A percentile compares a stretch with the other conserved stretches of the same genome.
phyloP scores from a whole-genome alignment of 2,888 invertebrate species.

The Morpho deidamia region DNA sequence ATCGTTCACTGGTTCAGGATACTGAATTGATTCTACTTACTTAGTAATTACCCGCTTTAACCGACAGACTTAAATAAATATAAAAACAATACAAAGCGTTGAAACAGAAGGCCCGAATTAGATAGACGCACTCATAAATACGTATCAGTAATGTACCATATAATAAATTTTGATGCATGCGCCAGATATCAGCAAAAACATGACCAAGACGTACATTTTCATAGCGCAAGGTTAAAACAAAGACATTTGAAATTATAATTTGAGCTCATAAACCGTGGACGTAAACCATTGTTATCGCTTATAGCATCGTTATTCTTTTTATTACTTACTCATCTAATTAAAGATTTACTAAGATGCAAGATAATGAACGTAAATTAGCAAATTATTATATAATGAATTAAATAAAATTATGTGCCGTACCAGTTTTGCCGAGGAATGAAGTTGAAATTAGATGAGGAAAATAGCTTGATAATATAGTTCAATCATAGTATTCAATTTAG shows the following conservation, averaged over 20 bases:
- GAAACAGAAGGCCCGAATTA: constrained; percentile 9
- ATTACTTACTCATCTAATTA: constrained; percentile 15
- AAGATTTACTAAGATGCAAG: constrained; percentile 3
- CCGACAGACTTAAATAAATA: not conserved
- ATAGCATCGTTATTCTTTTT: constrained; percentile 22
- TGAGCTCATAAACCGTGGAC: constrained; percentile 23
- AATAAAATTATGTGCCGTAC: no score
- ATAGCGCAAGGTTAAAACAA: constrained; percentile 39
- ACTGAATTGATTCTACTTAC: no score
- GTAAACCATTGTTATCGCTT: constrained; percentile 23
- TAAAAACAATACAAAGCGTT: not conserved
- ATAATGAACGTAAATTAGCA: not conserved
- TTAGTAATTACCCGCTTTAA: no score
- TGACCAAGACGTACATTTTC: constrained; percentile 38
- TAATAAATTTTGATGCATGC: constrained; percentile 29
- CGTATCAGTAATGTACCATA: constrained; percentile 16
- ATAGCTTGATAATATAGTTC: no score
- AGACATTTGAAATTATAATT: constrained; percentile 51
- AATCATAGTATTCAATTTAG: no score
- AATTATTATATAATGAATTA: not conserved
- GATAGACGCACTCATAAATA: constrained; percentile 16
- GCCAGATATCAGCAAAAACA: constrained; percentile 31
- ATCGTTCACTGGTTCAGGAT: no score
- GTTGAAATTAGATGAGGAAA: no score
- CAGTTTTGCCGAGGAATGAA: no score